Base-by-base conservation (phyloP, 2,113 vertebrate species). In the Puma concolor region DNA sequence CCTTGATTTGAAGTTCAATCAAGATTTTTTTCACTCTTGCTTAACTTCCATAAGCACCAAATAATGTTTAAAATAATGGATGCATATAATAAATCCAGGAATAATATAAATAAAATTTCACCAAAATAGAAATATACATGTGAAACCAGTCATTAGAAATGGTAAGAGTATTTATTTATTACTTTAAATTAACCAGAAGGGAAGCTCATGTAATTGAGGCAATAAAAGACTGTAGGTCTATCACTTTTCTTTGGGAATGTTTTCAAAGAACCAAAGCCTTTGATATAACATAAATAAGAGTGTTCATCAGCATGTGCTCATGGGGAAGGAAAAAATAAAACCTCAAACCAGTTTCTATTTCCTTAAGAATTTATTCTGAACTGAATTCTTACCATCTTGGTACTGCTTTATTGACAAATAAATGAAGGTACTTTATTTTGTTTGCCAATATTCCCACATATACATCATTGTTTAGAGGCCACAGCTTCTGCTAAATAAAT, bases 331-430 rank as follows among this genome's bases (percentile, higher is more conserved):
- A 81, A 91, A 86, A 80, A 66, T 14, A 81, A 97, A 92, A 86
- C 60, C 48, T 94, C 86, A 64, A 66, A 64, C 9, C 3, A 83
- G 10, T 83, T 92, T 97, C n/a, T 57, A 79, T 81, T 91, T 88
- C 60, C 84, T 63, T 87, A 60, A 83, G 80, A 86, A 94, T 90
- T 91, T 83, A 69, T 93, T 27, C 38, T 74, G 66, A 89, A 72
- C n/a, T 83, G 50, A 97, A 64, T 84, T 80, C 29, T 88, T 87
- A 84, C 57, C 36, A 88, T 94, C 76, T 91, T 88, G 69, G 66
- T 91, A 77, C 38, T 85, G 29, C 86, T 88, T 94, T 97, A 96
- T 95, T 96, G 95, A 95, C 66, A 93, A 88, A 96, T 60, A 95
- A 94, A 93, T 95, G 88, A 94, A 95, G 38, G 85, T 36, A 95